These are phyloP conservation scores for Cynopterus brachyotis DNA, from an alignment of 2,113 vertebrate genomes.

Conservation along the genomic window DNA sequence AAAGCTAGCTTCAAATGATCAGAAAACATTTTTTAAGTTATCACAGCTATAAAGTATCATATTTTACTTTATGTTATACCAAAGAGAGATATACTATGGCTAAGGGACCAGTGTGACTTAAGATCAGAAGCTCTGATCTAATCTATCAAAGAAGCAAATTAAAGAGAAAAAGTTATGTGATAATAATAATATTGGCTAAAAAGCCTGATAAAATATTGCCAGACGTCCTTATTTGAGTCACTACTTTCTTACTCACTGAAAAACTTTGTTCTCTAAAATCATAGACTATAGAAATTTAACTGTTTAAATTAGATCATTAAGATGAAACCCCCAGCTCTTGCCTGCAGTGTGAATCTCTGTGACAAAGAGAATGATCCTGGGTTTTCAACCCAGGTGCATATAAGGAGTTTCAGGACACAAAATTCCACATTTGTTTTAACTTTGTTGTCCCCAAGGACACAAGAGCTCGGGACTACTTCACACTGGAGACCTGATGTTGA, in stretches of 20 bases:
- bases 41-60: neutral
- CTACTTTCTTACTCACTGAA: neutral
- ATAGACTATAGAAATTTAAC: neutral
- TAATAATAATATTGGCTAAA: neutral
- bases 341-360: neutral
- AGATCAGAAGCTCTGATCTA: neutral
- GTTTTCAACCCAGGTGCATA: neutral
- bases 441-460: neutral
- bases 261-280: neutral
- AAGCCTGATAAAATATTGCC: neutral
- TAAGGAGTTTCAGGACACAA: neutral
- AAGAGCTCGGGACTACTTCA: neutral
- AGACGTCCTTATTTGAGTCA: neutral
- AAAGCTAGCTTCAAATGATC: neutral
- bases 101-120: neutral
- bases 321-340: neutral
- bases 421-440: neutral
- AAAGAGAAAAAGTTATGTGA: neutral
- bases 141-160: neutral
- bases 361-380: neutral
- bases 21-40: conserved; percentile 1
- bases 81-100: neutral
- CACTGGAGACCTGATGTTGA: neutral
- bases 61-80: too few relatives aligned
- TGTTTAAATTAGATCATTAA: neutral